Conservation (phyloP, 2,113 vertebrate species). For the Gasterosteus nipponicus region DNA sequence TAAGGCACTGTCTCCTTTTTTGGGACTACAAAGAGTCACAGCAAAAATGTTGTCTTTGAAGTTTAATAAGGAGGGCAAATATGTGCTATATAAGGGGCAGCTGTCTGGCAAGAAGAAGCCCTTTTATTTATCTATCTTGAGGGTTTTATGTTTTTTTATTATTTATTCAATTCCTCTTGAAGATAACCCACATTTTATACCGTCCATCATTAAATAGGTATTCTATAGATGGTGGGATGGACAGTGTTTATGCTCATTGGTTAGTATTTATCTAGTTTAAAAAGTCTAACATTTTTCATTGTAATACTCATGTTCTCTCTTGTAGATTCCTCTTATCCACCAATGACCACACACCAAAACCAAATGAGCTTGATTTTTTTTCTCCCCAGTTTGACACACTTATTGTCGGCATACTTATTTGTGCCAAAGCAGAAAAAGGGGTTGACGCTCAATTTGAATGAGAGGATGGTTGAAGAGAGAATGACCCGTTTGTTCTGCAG, state of each 20-base stretch:
- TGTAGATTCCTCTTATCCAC: neutral
- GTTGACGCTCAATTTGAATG: slow-evolving; percentile 29
- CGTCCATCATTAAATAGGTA: slow-evolving; percentile 4
- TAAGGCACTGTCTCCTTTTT: slow-evolving; percentile 1
- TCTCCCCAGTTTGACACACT: slow-evolving; percentile 15
- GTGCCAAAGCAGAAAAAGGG: slow-evolving; percentile 8
- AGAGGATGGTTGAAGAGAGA: slow-evolving; percentile 21
- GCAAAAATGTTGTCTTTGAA: slow-evolving; percentile 4
- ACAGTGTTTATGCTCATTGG: neutral
- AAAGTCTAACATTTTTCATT: too few species aligned
- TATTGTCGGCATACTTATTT: slow-evolving; percentile 22
- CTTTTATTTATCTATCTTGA: slow-evolving; percentile 11
- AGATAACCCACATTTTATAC: neutral
- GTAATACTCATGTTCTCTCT: neutral
- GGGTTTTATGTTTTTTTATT: slow-evolving; percentile 9
- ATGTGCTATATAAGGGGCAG: slow-evolving; percentile 12
- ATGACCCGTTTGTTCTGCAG: slow-evolving; percentile 45
- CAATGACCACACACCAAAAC: neutral
- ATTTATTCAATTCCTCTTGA: neutral
- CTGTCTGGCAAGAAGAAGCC: slow-evolving; percentile 6
- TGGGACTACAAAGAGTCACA: neutral
- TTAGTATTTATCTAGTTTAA: neutral
- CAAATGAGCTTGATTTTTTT: slow-evolving; percentile 3
- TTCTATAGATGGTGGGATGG: slow-evolving; percentile 4
- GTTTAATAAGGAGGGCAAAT: slow-evolving; percentile 35